Base-by-base conservation (phyloP, 2,888 invertebrate genomes). In the Euzetes globulus region DNA sequence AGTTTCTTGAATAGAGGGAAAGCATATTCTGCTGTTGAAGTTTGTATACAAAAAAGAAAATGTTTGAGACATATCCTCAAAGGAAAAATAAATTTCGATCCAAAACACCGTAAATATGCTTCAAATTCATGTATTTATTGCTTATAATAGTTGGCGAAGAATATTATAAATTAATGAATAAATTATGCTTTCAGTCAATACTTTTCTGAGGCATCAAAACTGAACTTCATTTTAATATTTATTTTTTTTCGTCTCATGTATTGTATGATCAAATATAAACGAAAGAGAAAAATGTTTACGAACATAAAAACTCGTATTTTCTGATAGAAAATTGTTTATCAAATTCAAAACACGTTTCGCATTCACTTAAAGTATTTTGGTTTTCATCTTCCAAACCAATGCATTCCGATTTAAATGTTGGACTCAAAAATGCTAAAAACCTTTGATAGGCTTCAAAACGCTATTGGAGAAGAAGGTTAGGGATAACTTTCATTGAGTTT, bases 141-240 rank as follows among this genome's bases (percentile, higher is more conserved):
- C 29, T 19, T 37, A 47, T 70, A 70, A 47, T 45, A 70, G 19
- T 22, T 19, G 2, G 9, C 22, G 37, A n/a, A 68, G 41, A 41
- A 68, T 68, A 41, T 68, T 9, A 68, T 41, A 68, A 41, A 68
- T 70, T 70, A 25, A 2, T 27, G 47, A 70, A 70, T 70, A 70
- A 70, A 47, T 70, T 70, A 70, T 22, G 22, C 45, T 50, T 50
- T 50, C 70, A 41, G 47, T 70, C 70, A 70, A 70, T 70, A 47
- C 6, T 27, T 41, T 22, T 33, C 13, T 55, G 15, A 58, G n/a
- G 6, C n/a, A 2, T 58, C 27, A 15, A 29, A 22, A 15, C 13
- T 41, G 41, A 41, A 11, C 7, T 7, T 41, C 7, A 29, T 58
- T 50, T 58, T 58, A 15, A 58, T 58, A 29, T 58, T 58, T 58